Conservation (phyloP, 2,113 vertebrate genomes). For the Pampusana beccarii region DNA sequence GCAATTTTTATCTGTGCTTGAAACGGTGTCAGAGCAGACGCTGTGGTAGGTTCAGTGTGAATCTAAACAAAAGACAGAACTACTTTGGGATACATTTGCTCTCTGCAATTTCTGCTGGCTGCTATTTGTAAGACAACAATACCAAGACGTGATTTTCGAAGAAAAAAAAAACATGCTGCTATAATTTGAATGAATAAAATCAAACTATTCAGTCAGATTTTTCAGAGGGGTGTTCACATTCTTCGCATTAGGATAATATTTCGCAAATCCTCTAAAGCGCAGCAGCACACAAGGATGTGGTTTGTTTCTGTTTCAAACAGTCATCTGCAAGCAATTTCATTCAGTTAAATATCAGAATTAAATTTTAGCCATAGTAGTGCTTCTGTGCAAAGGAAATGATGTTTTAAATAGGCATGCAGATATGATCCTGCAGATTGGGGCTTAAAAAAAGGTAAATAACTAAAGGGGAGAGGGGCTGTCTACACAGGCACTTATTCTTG, state of each 20-base stretch:
- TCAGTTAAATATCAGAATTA: constrained; percentile 80
- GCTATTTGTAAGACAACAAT: background rate
- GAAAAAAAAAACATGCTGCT: background rate
- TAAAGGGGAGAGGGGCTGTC: background rate
- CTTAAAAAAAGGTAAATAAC: constrained; percentile 12
- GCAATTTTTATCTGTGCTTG: background rate
- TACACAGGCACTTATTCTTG: background rate
- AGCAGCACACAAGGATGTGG: constrained; percentile 67
- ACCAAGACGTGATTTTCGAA: background rate
- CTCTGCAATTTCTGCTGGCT: constrained; percentile 3
- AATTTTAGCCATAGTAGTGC: constrained; percentile 73
- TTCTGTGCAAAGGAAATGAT: constrained; percentile 79
- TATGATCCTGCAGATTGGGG: constrained; percentile 53
- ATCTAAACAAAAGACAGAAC: background rate
- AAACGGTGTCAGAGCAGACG: background rate
- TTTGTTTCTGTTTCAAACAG: constrained; percentile 62
- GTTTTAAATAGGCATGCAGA: constrained; percentile 75
- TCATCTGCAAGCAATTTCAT: constrained; percentile 80
- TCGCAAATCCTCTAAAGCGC: background rate
- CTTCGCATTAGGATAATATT: constrained; percentile 23
- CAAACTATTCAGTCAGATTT: background rate
- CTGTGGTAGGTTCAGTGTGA: background rate
- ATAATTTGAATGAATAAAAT: constrained; percentile 26
- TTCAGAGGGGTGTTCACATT: background rate
- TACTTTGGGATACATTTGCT: background rate